A percentile compares a stretch with the other conserved stretches of the same genome.
These are phyloP conservation scores for Papilio gigon DNA, from an alignment of 2,888 invertebrate species.

Conservation along the genomic window DNA sequence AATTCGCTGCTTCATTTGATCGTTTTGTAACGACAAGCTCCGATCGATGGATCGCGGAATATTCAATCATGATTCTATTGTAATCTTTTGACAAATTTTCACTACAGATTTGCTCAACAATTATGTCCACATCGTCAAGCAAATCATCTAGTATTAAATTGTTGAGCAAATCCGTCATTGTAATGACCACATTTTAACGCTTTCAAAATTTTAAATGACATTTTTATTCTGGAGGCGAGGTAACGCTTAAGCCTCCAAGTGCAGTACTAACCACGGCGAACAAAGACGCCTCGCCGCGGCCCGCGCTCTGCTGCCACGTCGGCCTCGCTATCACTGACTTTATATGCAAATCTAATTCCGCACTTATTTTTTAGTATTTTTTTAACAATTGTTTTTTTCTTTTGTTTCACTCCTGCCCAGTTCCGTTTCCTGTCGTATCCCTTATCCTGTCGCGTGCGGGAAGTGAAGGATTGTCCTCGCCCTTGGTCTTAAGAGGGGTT, in stretches of 20 bases:
- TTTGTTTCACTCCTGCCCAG: slow-evolving; percentile 53
- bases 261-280: slow-evolving; percentile 33
- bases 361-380: slow-evolving; percentile 42
- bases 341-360: slow-evolving; percentile 40
- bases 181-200: slow-evolving; percentile 20
- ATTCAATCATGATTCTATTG: slow-evolving; percentile 36
- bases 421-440: slow-evolving; percentile 53
- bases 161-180: slow-evolving; percentile 19
- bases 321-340: slow-evolving; percentile 30
- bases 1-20: slow-evolving; percentile 42
- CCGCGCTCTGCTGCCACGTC: slow-evolving; percentile 16
- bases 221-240: slow-evolving; percentile 20
- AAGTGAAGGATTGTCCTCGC: slow-evolving; percentile 53
- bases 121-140: slow-evolving; percentile 16
- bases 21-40: slow-evolving; percentile 24
- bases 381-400: slow-evolving; percentile 40
- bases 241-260: slow-evolving; percentile 31
- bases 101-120: slow-evolving; percentile 39
- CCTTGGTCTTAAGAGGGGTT: slow-evolving; percentile 48
- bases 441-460: slow-evolving; percentile 55
- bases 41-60: slow-evolving; percentile 35
- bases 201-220: slow-evolving; percentile 22
- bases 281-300: slow-evolving; percentile 6
- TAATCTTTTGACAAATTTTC: slow-evolving; percentile 25
- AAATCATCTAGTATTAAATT: slow-evolving; percentile 13